Percentiles rank a stretch among this genome's conserved stretches.
Evolutionary conservation across 2,113 vertebrate genomes (phyloP).

Genomic region (Plecturocebus donacophilus): DNA sequence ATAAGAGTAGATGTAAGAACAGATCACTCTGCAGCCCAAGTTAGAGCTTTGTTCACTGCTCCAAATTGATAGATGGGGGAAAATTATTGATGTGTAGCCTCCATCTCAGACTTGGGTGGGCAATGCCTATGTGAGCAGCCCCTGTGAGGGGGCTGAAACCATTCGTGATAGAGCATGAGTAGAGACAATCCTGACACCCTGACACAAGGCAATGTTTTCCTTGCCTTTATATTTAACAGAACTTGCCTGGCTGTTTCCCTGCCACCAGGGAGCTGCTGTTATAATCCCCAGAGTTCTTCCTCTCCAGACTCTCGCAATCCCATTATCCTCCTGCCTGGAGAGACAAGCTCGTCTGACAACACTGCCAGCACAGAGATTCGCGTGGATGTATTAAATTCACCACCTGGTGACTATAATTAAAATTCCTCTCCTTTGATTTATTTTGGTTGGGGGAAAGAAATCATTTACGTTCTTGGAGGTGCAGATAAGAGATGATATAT

Average conservation of each 20-base stretch:
- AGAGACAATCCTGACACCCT: not conserved
- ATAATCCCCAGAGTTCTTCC: conserved; percentile 20
- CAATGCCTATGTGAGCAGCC: not conserved
- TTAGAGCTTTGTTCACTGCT: not conserved
- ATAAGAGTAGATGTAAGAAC: not conserved
- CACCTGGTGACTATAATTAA: conserved; percentile 70
- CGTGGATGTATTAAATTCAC: conserved; percentile 42
- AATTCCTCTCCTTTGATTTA: conserved; percentile 74
- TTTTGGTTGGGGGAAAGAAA: conserved; percentile 66
- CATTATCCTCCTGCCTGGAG: conserved; percentile 55
- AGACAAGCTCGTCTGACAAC: conserved; percentile 39
- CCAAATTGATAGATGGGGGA: not conserved
- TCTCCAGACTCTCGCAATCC: not conserved
- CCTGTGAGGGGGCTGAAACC: not conserved
- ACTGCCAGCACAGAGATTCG: not conserved
- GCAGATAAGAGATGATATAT: conserved; percentile 69
- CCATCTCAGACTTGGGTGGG: not conserved
- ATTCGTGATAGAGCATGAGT: not conserved
- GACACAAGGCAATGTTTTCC: not conserved
- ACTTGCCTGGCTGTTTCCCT: not conserved
- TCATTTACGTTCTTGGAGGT: conserved; percentile 69
- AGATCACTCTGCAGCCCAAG: not conserved
- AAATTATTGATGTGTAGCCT: not conserved
- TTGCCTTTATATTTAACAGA: conserved; percentile 46
- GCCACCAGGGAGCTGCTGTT: not conserved